Evolutionary conservation across 2,888 invertebrate genomes (phyloP).

Genomic region (Diogma glabrata): DNA sequence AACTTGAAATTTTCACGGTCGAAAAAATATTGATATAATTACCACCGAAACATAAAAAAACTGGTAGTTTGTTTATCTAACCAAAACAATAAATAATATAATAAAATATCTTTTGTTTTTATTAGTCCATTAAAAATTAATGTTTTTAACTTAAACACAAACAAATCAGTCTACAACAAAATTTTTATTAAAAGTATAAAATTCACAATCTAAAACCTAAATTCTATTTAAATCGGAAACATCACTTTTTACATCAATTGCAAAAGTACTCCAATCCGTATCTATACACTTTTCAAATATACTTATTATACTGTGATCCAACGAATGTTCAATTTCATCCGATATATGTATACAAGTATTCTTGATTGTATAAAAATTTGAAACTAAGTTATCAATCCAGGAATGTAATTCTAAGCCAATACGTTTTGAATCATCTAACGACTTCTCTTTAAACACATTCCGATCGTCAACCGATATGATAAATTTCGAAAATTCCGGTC

Average conservation of each 20-base stretch:
- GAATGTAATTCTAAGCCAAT: slow-evolving; percentile 51
- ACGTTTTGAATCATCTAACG: slow-evolving; percentile 45
- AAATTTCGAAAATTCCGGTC: slow-evolving; percentile 35
- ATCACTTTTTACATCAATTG: slow-evolving; percentile 74
- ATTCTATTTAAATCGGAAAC: slow-evolving; percentile 28
- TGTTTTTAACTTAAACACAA: too few relatives aligned
- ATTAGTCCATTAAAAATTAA: too few relatives aligned
- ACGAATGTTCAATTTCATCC: slow-evolving; percentile 1
- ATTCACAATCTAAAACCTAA: too few relatives aligned
- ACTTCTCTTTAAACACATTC: slow-evolving; percentile 39
- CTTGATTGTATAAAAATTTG: slow-evolving; percentile 54
- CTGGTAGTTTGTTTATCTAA: too few relatives aligned
- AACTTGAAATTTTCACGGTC: too few relatives aligned
- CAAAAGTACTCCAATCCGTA: slow-evolving; percentile 76
- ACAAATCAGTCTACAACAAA: too few relatives aligned
- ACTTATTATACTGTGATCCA: slow-evolving; percentile 19
- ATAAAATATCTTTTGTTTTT: too few relatives aligned
- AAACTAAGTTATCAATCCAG: slow-evolving; percentile 68
- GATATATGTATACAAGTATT: slow-evolving; percentile 41
- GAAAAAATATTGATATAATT: too few relatives aligned
- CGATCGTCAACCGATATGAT: slow-evolving; percentile 34
- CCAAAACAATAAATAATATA: too few relatives aligned
- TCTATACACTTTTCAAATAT: slow-evolving; percentile 45
- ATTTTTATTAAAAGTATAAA: too few relatives aligned
- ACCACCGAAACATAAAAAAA: too few relatives aligned